Evolutionary conservation across 2,888 invertebrate genomes (phyloP).

Genomic region (Sycophila texana): DNA sequence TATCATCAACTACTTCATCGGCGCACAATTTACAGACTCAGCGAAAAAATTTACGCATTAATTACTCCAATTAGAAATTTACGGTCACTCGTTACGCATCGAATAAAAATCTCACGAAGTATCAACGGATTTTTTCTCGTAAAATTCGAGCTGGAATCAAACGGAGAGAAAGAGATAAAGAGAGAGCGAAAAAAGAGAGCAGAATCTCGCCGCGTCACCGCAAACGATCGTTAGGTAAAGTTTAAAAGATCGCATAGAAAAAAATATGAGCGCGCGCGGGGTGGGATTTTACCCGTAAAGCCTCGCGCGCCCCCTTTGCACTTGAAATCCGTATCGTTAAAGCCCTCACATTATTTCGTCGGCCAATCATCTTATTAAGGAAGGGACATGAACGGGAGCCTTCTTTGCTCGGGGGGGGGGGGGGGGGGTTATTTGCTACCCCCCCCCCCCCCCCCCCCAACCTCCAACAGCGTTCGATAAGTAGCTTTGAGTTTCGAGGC

Average conservation of each 20-base stretch:
- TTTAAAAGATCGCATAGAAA: background rate
- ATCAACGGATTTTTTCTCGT: too few species aligned
- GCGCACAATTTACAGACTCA: background rate
- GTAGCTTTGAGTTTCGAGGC: conserved; percentile 12
- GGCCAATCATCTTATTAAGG: conserved; percentile 22
- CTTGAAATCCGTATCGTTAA: background rate
- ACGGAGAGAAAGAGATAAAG: too few species aligned
- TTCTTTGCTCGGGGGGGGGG: background rate
- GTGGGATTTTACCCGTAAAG: conserved; percentile 1
- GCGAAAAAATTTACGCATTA: background rate
- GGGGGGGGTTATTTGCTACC: too few species aligned
- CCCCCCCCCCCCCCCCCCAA: too few species aligned
- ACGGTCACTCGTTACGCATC: background rate
- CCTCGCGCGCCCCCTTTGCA: background rate
- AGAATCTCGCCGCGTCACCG: too few species aligned
- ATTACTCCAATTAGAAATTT: conserved; percentile 10
- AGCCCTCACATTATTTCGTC: conserved; percentile 1
- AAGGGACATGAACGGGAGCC: conserved; percentile 3
- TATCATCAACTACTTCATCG: conserved; percentile 19
- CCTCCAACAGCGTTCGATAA: background rate
- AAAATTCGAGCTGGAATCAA: too few species aligned
- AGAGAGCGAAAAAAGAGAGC: too few species aligned
- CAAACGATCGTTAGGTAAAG: too few species aligned
- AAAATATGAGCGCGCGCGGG: background rate
- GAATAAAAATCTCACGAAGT: too few species aligned